These are phyloP conservation scores for Nephrotoma flavescens DNA, from an alignment of 2,888 invertebrate species.

Conservation along the genomic window DNA sequence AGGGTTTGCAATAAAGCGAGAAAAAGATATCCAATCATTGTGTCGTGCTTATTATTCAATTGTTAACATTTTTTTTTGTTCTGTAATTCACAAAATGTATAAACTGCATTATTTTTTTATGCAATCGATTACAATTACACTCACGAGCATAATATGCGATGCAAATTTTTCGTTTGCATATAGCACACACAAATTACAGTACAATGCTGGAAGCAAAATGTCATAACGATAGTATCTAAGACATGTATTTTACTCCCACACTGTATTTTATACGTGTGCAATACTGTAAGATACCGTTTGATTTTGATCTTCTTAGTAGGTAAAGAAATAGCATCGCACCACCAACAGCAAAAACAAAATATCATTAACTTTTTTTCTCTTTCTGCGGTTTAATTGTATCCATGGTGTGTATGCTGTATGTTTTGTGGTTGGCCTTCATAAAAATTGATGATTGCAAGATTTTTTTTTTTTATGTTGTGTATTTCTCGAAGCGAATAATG, in stretches of 20 bases:
- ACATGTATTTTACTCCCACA: background rate
- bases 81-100: background rate
- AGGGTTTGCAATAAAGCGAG: background rate
- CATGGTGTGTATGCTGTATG: background rate
- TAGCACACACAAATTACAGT: background rate
- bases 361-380: background rate
- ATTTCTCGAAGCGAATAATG: background rate
- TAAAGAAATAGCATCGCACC: background rate
- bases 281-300: background rate
- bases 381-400: background rate
- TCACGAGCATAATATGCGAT: background rate
- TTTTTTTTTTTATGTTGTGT: background rate
- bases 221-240: background rate
- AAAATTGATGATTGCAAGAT: background rate
- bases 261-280: background rate
- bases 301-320: background rate
- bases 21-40: background rate
- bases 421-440: background rate
- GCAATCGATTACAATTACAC: background rate
- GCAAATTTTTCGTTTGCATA: background rate
- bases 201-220: background rate
- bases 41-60: background rate
- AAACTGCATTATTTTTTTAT: background rate
- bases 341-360: background rate
- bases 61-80: background rate